Percentiles rank a stretch among this genome's conserved stretches.
Evolutionary conservation across 2,113 vertebrate genomes (phyloP).

Genomic region (Grus americana): DNA sequence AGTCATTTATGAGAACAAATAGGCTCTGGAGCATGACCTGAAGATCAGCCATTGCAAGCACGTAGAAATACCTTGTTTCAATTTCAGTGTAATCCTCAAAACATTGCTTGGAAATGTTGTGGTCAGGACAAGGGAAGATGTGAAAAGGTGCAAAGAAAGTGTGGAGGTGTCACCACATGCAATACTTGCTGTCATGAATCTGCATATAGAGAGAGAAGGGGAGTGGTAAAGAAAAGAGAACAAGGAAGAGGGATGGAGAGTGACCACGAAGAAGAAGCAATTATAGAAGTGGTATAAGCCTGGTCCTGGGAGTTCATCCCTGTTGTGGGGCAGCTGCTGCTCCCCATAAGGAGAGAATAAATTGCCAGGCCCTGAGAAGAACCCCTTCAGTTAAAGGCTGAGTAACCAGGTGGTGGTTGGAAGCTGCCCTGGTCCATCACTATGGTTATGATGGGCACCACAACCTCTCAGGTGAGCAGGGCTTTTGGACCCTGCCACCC

Average conservation of each 20-base stretch:
- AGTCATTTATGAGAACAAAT: background rate
- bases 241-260: background rate
- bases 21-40: background rate
- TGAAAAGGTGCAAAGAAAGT: background rate
- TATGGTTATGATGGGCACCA: background rate
- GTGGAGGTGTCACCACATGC: background rate
- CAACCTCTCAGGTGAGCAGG: fast-evolving
- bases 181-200: background rate
- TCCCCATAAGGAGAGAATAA: background rate
- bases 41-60: background rate
- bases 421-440: background rate
- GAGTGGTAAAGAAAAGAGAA: background rate
- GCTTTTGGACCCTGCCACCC: background rate
- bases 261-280: background rate
- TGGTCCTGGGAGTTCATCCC: background rate
- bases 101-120: background rate
- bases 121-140: background rate
- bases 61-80: background rate
- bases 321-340: background rate
- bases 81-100: background rate
- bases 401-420: background rate
- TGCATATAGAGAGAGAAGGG: background rate
- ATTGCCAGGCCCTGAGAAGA: background rate
- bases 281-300: background rate
- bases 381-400: background rate